These are phyloP conservation scores for Tromatobia lineatoria DNA, from an alignment of 2,888 invertebrate genomes.

Conservation along the genomic window DNA sequence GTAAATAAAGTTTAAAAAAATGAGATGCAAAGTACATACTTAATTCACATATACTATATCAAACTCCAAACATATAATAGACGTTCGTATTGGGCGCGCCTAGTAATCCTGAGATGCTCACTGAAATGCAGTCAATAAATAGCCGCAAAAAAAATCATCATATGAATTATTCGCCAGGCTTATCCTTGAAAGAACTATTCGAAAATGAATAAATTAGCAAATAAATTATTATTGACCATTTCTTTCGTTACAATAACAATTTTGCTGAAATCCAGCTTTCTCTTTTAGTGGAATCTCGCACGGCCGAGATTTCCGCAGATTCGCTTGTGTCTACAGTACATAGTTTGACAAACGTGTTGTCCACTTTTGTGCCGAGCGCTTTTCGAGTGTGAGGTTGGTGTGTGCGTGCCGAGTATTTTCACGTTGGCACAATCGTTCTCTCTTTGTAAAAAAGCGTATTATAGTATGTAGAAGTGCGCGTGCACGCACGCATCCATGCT, in stretches of 20 bases:
- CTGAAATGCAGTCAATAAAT: no score
- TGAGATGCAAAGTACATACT: no score
- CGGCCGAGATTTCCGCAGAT: not conserved
- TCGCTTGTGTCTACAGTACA: not conserved
- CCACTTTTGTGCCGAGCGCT: slow-evolving; percentile 36
- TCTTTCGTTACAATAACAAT: slow-evolving; percentile 1
- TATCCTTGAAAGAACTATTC: no score
- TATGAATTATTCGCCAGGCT: no score
- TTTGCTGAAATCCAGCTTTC: slow-evolving; percentile 5
- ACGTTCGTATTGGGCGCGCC: no score
- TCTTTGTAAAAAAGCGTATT: slow-evolving; percentile 46
- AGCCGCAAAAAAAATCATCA: no score
- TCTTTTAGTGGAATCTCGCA: not conserved
- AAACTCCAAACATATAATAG: no score
- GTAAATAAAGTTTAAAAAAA: no score
- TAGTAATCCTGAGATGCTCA: no score
- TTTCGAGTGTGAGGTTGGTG: slow-evolving; percentile 7
- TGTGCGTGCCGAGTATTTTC: slow-evolving; percentile 54
- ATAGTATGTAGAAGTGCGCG: slow-evolving; percentile 38
- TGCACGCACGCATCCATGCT: slow-evolving; percentile 59
- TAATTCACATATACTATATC: no score
- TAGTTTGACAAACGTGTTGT: slow-evolving; percentile 43
- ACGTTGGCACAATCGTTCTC: slow-evolving; percentile 53
- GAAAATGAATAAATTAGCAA: not conserved
- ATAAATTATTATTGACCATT: slow-evolving; percentile 13